Conservation (phyloP, 2,888 invertebrate genomes). For the Phengaris alcon region DNA sequence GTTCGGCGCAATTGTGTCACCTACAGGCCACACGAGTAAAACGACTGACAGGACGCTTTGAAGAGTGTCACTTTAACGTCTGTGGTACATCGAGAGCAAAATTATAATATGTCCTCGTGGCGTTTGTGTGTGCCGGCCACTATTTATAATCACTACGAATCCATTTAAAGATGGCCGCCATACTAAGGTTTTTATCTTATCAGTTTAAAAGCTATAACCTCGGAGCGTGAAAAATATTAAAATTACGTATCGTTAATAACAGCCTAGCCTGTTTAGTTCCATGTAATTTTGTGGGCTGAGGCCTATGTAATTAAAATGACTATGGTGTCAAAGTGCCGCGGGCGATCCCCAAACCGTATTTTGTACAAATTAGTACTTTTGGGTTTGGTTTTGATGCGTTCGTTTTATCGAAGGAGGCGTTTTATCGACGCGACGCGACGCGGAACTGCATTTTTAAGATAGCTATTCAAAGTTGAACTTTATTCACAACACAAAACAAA, state of each 20-base stretch:
- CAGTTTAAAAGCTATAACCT: background rate
- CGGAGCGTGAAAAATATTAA: conserved; percentile 15
- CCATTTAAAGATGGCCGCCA: background rate
- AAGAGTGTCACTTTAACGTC: too few species aligned
- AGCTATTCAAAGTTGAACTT: too few species aligned
- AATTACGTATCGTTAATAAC: conserved; percentile 8
- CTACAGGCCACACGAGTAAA: too few species aligned
- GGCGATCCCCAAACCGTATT: background rate
- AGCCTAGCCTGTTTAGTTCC: background rate
- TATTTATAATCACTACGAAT: background rate
- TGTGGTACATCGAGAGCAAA: too few species aligned
- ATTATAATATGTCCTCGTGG: too few species aligned
- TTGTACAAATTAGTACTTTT: background rate
- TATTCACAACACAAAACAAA: too few species aligned
- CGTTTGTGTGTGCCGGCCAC: background rate
- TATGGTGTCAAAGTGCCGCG: background rate
- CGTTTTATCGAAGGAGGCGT: background rate
- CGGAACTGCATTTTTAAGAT: too few species aligned
- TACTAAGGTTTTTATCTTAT: background rate
- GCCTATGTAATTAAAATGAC: conserved; percentile 11
- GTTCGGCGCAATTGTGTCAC: too few species aligned
- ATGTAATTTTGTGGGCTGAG: conserved; percentile 9
- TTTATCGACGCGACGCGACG: too few species aligned
- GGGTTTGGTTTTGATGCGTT: background rate
- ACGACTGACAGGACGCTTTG: too few species aligned